Percentiles rank a stretch among this genome's conserved stretches.
Evolutionary conservation across 2,113 vertebrate genomes (phyloP).

Genomic region (Grammomys surdaster): DNA sequence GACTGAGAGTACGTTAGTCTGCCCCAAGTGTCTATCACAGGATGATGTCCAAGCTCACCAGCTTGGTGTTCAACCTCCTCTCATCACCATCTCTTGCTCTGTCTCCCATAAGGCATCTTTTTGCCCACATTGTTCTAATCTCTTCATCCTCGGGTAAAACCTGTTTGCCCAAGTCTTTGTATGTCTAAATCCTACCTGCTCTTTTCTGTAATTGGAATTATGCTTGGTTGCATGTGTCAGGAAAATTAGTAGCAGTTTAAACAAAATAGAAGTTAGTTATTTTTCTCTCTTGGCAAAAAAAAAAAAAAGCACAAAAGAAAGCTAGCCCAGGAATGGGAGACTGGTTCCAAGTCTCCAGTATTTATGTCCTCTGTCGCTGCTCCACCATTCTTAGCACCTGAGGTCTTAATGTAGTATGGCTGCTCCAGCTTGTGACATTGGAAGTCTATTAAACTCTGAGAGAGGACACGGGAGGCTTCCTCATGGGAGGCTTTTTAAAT

Average conservation of each 20-base stretch:
- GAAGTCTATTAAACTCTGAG: constrained; percentile 5
- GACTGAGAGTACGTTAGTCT: not conserved
- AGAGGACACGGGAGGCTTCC: not conserved
- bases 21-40: not conserved
- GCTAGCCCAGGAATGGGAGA: not conserved
- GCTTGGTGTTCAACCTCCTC: not conserved
- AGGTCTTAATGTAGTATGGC: not conserved
- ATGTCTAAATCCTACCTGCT: not conserved
- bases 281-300: not conserved
- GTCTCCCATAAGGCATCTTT: not conserved
- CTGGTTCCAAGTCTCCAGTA: not conserved
- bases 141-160: not conserved
- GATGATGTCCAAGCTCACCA: not conserved
- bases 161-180: not conserved
- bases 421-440: not conserved
- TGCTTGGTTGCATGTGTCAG: not conserved
- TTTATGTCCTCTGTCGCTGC: not conserved
- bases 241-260: constrained; percentile 54
- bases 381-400: not conserved
- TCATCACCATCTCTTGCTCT: not conserved
- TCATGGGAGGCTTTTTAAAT: not conserved
- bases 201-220: constrained; percentile 24
- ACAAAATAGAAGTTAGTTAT: not conserved
- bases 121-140: not conserved
- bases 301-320: not conserved